phyloP scores from a whole-genome alignment of 2,888 invertebrate species.

The Emmelina monodactyla region DNA sequence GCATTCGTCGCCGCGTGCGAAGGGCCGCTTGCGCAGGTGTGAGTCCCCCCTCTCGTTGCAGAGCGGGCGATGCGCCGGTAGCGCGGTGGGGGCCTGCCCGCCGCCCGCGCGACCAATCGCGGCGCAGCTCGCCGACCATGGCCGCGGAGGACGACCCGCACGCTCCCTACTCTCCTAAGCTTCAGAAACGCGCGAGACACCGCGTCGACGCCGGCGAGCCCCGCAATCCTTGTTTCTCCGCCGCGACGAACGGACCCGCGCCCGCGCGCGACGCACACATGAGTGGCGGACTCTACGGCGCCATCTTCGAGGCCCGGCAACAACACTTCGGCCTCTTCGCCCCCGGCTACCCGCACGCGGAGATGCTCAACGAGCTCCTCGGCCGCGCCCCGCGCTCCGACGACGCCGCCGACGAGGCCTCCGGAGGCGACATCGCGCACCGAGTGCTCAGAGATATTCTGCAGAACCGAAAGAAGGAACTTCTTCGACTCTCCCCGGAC shows the following conservation, averaged over 20 bases:
- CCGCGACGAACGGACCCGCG: slow-evolving; percentile 63
- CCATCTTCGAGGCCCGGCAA: slow-evolving; percentile 83
- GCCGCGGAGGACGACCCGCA: slow-evolving; percentile 96
- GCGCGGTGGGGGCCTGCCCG: slow-evolving; percentile 63
- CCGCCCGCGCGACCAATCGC: slow-evolving; percentile 81
- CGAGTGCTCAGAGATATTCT: slow-evolving; percentile 91
- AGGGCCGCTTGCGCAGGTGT: slow-evolving; percentile 33
- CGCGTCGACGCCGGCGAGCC: slow-evolving; percentile 96
- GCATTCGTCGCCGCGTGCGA: slow-evolving; percentile 20
- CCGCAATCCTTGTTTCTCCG: slow-evolving; percentile 86
- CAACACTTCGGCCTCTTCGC: slow-evolving; percentile 80
- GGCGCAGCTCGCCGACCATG: slow-evolving; percentile 88
- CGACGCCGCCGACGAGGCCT: slow-evolving; percentile 62
- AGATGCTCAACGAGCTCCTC: slow-evolving; percentile 90
- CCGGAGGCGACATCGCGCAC: slow-evolving; percentile 70
- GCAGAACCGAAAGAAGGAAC: slow-evolving; percentile 86
- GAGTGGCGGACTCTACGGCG: slow-evolving; percentile 87
- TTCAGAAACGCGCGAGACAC: slow-evolving; percentile 92
- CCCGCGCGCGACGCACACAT: slow-evolving; percentile 77
- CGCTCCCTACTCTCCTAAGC: slow-evolving; percentile 93
- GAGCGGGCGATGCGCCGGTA: slow-evolving; percentile 61
- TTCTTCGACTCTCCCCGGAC: slow-evolving; percentile 70
- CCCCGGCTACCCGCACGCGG: slow-evolving; percentile 86
- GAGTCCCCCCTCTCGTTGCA: slow-evolving; percentile 56
- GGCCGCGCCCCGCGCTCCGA: slow-evolving; percentile 81